Base-by-base conservation (phyloP, 1,140 invertebrate genomes). In the Neodiprion fabricii region DNA sequence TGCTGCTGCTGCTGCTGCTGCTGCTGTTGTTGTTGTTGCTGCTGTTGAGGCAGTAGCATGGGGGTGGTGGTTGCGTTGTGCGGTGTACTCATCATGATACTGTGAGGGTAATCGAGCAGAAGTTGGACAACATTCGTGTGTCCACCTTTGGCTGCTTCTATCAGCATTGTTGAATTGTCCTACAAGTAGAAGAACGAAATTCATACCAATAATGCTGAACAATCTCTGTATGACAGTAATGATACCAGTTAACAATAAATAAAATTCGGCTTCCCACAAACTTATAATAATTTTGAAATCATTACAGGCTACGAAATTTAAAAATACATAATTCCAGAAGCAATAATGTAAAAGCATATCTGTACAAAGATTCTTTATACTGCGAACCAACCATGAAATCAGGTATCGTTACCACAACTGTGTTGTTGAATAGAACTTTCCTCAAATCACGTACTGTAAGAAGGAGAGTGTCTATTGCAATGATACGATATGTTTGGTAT, bases 151-250 rank as follows among this genome's bases (percentile, higher is more conserved):
- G 98, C 96, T 50, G 98, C 98, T 89, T 99, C 98, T 79, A 99
- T 99, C 74, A 99, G 90, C 95, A 99, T 99, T 49, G 97, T 99
- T 66, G 97, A 98, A 86, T 98, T 99, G 89, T 99, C 98, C 93
- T 95, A 81, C 21, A 78, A 73, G 23, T 17, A 72, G 78, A 77
- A 73, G 74, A 65, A 75, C 77, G 70, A 73, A 69, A 77, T 21
- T 14, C 17, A 65, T 40, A 66, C 61, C 61, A 21, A 66, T 66
- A 5, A 5, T 5, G 7, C 28, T 40, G 28, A 40, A 66, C 5
- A 14, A 66, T 21, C 61, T 21, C 61, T 66, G 5, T 40, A 5
- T 40, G 1, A 40, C 5, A 40, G 28, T 40, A 5, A 40, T 0
- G 28, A 40, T 5, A 5, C 1, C 28, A 3, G 28, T 3, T 5